These are phyloP conservation scores for Dicaeum eximium DNA, from an alignment of 2,113 vertebrate genomes.

Conservation along the genomic window DNA sequence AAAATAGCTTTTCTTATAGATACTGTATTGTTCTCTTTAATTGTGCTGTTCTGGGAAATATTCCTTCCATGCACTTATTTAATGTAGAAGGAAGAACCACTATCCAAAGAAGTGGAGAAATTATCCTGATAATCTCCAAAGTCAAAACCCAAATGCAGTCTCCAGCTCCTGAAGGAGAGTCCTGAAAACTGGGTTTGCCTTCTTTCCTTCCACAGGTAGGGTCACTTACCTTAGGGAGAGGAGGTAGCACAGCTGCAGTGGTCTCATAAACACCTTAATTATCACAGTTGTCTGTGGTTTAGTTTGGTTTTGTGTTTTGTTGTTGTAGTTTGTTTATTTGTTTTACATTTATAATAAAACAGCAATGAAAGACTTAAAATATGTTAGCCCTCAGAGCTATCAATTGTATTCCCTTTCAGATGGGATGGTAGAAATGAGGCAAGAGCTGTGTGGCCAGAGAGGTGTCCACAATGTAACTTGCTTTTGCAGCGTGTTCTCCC, in stretches of 20 bases:
- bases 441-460: not conserved
- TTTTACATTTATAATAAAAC: not conserved
- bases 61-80: not conserved
- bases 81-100: not conserved
- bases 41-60: not conserved
- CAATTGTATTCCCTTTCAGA: not conserved
- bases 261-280: not conserved
- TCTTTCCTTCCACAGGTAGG: not conserved
- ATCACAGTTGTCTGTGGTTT: not conserved
- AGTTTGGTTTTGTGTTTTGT: not conserved
- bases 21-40: not conserved
- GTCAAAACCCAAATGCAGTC: not conserved
- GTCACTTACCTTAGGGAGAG: not conserved
- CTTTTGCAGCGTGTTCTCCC: not conserved
- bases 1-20: not conserved
- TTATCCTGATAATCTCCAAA: not conserved
- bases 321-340: not conserved
- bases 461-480: not conserved
- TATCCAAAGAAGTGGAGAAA: not conserved
- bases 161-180: not conserved
- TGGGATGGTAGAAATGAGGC: not conserved
- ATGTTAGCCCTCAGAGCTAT: not conserved
- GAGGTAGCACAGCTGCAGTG: not conserved
- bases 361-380: not conserved
- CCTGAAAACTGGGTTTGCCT: not conserved